Evolutionary conservation across 2,797 vertebrate species (phyloP), one percentile per base, ranked within the genome.

Genomic region (Pipistrellus kuhlii): DNA sequence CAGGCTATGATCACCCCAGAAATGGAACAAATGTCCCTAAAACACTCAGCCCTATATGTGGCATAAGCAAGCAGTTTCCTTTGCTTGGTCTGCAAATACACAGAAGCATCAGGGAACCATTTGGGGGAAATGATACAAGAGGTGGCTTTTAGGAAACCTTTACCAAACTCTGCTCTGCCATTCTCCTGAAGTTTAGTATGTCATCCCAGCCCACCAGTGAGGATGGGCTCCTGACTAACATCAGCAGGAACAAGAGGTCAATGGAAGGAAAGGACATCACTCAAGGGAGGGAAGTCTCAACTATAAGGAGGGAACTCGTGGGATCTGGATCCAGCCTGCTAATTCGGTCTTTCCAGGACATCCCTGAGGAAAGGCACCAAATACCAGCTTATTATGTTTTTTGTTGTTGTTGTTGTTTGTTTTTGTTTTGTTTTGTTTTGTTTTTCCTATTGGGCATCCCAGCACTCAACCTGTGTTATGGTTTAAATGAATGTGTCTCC

Each of bases 161-260:
- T 77, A 66, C 85, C 72, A 73, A 83, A 85, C 10, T 62, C 71
- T 2, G 46, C 72, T 94, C 90, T 95, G 92, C 71, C 68, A 21
- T 88, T 86, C 66, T 92, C 92, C 92, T n/a, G 25, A 55, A 93
- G 90, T 95, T 93, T 84, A 95, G 51, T 27, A 44, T 55, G 89
- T 69, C 21, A 92, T 83, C 82, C 85, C 23, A 17, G 78, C 72
- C 90, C 71, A 62, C 88, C 90, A 41, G 32, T 38, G 12, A 93
- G 80, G 35, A 85, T n/a, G 5, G 46, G 46, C 62, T 94, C 80
- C 80, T 86, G 78, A 93, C 51, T 87, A 93, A 96, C 73, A 91
- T 96, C 64, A 90, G 94, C 85, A 91, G 88, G 85, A 96, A 94
- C 94, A 72, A 72, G 57, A 90, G 68, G 95, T 90, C 84, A 82